Evolutionary conservation across 2,113 vertebrate species (phyloP).

Genomic region (Chaetodon trifascialis): DNA sequence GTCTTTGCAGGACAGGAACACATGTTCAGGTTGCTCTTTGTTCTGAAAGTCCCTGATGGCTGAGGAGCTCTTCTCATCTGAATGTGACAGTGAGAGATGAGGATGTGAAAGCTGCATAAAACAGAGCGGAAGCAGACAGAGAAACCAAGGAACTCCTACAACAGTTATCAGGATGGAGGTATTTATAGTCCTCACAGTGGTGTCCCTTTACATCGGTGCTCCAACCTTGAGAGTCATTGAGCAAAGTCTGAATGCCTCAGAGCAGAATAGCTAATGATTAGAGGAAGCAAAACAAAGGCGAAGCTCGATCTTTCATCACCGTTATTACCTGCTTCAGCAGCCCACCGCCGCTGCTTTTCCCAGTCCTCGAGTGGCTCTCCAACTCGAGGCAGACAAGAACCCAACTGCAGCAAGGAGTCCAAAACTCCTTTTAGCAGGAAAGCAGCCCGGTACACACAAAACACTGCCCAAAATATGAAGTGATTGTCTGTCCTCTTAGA

Average conservation of each 20-base stretch:
- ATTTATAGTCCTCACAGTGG: constrained; percentile 44
- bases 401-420: constrained; percentile 24
- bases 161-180: background rate
- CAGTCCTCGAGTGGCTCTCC: constrained; percentile 29
- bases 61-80: constrained; percentile 21
- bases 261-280: constrained; percentile 66
- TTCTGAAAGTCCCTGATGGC: constrained; percentile 19
- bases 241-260: constrained; percentile 44
- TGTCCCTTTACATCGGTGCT: constrained; percentile 45
- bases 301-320: constrained; percentile 32
- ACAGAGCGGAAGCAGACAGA: constrained; percentile 1
- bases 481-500: background rate
- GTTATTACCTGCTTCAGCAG: constrained; percentile 40
- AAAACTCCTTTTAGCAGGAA: background rate
- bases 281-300: constrained; percentile 45
- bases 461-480: background rate
- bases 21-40: constrained; percentile 53
- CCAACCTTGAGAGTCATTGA: constrained; percentile 69
- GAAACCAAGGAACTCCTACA: constrained; percentile 13
- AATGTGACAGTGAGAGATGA: constrained; percentile 10
- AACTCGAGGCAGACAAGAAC: background rate
- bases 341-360: background rate
- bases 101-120: background rate
- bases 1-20: constrained; percentile 33
- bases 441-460: background rate